phyloP scores from a whole-genome alignment of 2,888 invertebrate species.

The Dryobotodes eremita region DNA sequence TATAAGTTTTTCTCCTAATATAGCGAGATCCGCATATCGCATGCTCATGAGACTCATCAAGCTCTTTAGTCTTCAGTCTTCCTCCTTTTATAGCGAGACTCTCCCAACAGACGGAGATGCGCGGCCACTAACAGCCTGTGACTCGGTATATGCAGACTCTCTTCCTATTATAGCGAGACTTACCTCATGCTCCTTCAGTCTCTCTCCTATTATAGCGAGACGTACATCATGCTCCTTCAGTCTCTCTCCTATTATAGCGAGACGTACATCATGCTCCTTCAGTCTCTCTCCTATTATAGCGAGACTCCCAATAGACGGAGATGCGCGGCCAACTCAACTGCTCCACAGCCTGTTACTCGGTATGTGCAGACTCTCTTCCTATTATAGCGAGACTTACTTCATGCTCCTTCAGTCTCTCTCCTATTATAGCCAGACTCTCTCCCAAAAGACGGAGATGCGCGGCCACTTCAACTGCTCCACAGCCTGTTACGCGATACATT shows the following conservation, averaged over 20 bases:
- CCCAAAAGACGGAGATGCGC: slow-evolving; percentile 97
- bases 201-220: not conserved
- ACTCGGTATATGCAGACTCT: no score
- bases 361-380: not conserved
- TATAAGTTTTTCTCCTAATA: no score
- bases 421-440: slow-evolving; percentile 98
- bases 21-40: no score
- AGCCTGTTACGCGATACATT: slow-evolving; percentile 93
- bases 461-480: slow-evolving; percentile 96
- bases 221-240: slow-evolving; percentile 78
- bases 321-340: no score
- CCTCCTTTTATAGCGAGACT: no score
- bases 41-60: no score
- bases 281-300: slow-evolving; percentile 78
- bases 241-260: no score
- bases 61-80: no score
- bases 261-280: not conserved
- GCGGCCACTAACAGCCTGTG: no score
- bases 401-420: slow-evolving; percentile 97
- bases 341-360: no score
- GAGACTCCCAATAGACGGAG: not conserved
- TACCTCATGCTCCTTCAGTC: slow-evolving; percentile 97
- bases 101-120: no score
- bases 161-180: not conserved
- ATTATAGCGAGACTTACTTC: slow-evolving; percentile 90